Evolutionary conservation across 2,797 vertebrate species (phyloP).

Genomic region (Diplodus puntazzo): DNA sequence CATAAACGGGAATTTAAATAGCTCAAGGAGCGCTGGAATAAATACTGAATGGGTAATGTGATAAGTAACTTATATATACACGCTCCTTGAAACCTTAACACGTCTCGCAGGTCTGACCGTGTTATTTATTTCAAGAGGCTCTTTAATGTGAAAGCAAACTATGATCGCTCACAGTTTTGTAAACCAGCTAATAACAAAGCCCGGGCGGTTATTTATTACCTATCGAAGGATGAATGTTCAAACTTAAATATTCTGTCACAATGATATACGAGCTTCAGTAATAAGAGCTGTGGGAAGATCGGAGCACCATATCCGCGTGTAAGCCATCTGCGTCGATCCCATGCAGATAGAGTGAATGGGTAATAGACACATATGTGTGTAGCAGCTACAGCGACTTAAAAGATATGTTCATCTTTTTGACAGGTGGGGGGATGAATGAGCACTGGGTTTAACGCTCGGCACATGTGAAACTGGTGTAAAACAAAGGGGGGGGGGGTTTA

Average conservation of each 20-base stretch:
- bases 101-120: neutral
- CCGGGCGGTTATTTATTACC: slow-evolving; percentile 49
- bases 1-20: neutral
- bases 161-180: slow-evolving; percentile 16
- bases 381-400: slow-evolving; percentile 57
- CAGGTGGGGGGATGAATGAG: slow-evolving; percentile 52
- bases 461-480: slow-evolving; percentile 56
- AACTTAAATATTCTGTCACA: slow-evolving; percentile 69
- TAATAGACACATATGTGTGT: slow-evolving; percentile 62
- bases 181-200: slow-evolving; percentile 54
- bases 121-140: slow-evolving; percentile 16
- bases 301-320: slow-evolving; percentile 48
- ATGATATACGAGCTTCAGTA: slow-evolving; percentile 70
- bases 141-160: slow-evolving; percentile 36
- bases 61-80: neutral
- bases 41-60: neutral
- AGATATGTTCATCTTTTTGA: slow-evolving; percentile 68
- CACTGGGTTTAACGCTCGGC: slow-evolving; percentile 48
- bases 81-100: slow-evolving; percentile 1
- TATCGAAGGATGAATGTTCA: slow-evolving; percentile 58
- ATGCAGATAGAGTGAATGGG: slow-evolving; percentile 49
- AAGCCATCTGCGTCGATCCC: slow-evolving; percentile 60
- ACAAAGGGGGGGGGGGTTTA: slow-evolving; percentile 50
- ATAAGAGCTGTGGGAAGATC: slow-evolving; percentile 69
- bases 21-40: neutral